A percentile compares a stretch with the other conserved stretches of the same genome.
Conservation (phyloP, 2,113 vertebrate species). For the Vulpes vulpes region DNA sequence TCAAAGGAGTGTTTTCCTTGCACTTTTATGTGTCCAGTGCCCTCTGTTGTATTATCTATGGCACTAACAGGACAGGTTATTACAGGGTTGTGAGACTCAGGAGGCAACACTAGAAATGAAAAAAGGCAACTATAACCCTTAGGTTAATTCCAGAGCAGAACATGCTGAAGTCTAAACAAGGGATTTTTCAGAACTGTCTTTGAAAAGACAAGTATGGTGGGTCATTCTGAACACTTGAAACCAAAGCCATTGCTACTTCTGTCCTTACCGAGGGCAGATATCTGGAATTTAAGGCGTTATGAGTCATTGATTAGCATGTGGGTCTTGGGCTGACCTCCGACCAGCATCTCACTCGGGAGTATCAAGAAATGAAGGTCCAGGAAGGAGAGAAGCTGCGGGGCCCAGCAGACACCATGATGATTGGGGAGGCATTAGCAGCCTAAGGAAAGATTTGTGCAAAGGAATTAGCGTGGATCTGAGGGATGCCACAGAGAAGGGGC, state of each 20-base stretch:
- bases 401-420: background rate
- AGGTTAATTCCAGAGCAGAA: background rate
- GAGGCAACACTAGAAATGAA: background rate
- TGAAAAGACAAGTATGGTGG: background rate
- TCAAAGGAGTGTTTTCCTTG: background rate
- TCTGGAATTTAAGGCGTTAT: background rate
- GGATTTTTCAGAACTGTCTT: background rate
- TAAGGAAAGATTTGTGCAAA: background rate
- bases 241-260: background rate
- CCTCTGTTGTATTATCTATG: background rate
- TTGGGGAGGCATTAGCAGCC: background rate
- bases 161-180: background rate
- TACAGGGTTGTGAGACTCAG: background rate
- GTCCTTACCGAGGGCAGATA: background rate
- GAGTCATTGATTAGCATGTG: background rate
- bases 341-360: background rate
- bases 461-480: too few species aligned
- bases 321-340: background rate
- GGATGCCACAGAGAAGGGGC: background rate
- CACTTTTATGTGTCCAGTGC: background rate
- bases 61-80: background rate
- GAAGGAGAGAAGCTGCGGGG: background rate
- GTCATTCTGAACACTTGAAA: background rate
- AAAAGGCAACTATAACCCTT: background rate
- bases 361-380: background rate